phyloP scores from a whole-genome alignment of 2,113 vertebrate genomes.

The Gymnobelideus leadbeateri region DNA sequence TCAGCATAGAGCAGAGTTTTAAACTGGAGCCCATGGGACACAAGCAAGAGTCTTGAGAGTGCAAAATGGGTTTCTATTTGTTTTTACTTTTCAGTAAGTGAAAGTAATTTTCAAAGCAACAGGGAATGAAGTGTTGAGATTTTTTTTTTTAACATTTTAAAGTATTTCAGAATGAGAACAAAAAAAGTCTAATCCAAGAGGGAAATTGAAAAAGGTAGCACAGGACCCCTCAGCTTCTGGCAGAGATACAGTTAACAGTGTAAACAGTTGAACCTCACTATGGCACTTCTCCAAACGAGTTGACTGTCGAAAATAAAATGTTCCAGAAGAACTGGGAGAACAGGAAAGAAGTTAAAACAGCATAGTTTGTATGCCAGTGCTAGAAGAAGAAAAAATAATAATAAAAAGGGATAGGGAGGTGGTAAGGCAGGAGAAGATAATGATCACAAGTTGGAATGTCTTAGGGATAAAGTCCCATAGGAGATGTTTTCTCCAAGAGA shows the following conservation, averaged over 20 bases:
- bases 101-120: conserved; percentile 60
- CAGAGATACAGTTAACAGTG: conserved; percentile 87
- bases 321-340: conserved; percentile 92
- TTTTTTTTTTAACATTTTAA: conserved; percentile 71
- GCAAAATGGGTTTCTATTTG: conserved; percentile 51
- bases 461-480: conserved; percentile 51
- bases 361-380: conserved; percentile 88
- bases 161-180: conserved; percentile 64
- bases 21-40: neutral
- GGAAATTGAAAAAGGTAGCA: conserved; percentile 79
- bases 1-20: conserved; percentile 22
- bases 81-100: conserved; percentile 52
- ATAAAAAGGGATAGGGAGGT: conserved; percentile 36
- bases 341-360: conserved; percentile 91
- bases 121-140: conserved; percentile 63
- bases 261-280: conserved; percentile 86
- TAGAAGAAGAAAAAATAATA: conserved; percentile 80
- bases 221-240: conserved; percentile 81
- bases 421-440: conserved; percentile 79
- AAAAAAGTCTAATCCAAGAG: conserved; percentile 71
- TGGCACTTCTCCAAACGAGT: conserved; percentile 90
- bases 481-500: conserved; percentile 68
- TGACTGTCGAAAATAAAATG: conserved; percentile 92
- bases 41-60: conserved; percentile 35
- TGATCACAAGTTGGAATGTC: conserved; percentile 78